A percentile compares a stretch with the other conserved stretches of the same genome.
These are phyloP conservation scores for Pandemis heparana DNA, from an alignment of 2,888 invertebrate species.

Conservation along the genomic window DNA sequence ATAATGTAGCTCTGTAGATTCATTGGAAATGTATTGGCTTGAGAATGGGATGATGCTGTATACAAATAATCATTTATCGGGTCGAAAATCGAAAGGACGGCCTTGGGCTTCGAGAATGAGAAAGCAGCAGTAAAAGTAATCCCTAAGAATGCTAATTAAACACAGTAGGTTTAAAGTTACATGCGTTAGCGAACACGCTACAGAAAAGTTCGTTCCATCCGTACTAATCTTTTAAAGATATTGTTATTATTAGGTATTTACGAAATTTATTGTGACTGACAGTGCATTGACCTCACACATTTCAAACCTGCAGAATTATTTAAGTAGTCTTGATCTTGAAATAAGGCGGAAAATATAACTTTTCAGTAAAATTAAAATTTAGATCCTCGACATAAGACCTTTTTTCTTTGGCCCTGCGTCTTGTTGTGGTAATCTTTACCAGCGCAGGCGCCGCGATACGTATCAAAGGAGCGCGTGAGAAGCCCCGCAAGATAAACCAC, in stretches of 20 bases:
- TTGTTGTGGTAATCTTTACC: slow-evolving; percentile 28
- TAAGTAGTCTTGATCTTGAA: too few species aligned
- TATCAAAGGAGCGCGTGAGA: slow-evolving; percentile 70
- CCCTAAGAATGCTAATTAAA: neutral
- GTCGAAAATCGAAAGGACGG: neutral
- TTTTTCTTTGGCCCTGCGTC: slow-evolving; percentile 8
- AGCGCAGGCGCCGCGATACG: slow-evolving; percentile 53
- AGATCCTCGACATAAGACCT: neutral
- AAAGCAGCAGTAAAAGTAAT: neutral
- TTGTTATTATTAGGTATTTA: too few species aligned
- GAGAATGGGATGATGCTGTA: slow-evolving; percentile 1
- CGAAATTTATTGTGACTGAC: too few species aligned
- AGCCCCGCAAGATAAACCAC: slow-evolving; percentile 66
- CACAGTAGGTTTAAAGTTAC: neutral
- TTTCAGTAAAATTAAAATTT: neutral
- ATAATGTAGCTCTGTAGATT: neutral
- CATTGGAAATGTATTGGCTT: neutral
- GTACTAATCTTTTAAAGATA: too few species aligned
- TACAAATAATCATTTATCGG: neutral
- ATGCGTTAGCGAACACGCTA: too few species aligned
- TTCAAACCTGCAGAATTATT: too few species aligned
- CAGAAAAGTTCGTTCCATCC: too few species aligned
- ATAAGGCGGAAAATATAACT: too few species aligned
- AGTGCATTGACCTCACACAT: too few species aligned
- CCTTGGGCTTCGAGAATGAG: neutral